A percentile compares a stretch with the other conserved stretches of the same genome.
These are phyloP conservation scores for Acronicta psi DNA, from an alignment of 2,888 invertebrate genomes.

Conservation along the genomic window DNA sequence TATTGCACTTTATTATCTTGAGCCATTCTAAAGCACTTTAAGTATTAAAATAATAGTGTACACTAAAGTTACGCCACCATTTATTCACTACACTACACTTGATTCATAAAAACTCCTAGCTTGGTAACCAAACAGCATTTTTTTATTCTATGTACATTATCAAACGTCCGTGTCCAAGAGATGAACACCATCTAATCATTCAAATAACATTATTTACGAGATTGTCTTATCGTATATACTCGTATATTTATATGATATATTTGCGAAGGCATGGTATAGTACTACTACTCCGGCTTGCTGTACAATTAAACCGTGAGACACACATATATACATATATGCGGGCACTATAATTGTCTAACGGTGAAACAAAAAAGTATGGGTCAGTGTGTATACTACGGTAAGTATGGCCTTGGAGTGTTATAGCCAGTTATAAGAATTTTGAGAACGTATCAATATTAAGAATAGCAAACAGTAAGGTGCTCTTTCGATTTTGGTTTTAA, in stretches of 20 bases:
- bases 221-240: not conserved
- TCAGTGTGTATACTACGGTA: not conserved
- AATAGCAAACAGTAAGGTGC: no score
- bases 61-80: not conserved
- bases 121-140: not conserved
- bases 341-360: not conserved
- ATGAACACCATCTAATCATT: not conserved
- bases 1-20: slow-evolving; percentile 30
- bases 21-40: slow-evolving; percentile 16
- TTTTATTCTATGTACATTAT: not conserved
- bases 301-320: no score
- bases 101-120: not conserved
- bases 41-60: not conserved
- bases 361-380: not conserved
- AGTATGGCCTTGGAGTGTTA: not conserved
- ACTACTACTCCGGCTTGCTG: not conserved
- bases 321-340: no score
- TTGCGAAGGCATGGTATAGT: not conserved
- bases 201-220: not conserved
- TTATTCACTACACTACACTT: slow-evolving; percentile 1
- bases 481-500: no score
- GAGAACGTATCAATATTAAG: no score
- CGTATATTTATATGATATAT: not conserved
- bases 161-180: not conserved
- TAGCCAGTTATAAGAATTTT: no score